Evolutionary conservation across 2,113 vertebrate genomes (phyloP), one percentile per base, ranked within the genome.

Genomic region (Oreocharis arfaki): DNA sequence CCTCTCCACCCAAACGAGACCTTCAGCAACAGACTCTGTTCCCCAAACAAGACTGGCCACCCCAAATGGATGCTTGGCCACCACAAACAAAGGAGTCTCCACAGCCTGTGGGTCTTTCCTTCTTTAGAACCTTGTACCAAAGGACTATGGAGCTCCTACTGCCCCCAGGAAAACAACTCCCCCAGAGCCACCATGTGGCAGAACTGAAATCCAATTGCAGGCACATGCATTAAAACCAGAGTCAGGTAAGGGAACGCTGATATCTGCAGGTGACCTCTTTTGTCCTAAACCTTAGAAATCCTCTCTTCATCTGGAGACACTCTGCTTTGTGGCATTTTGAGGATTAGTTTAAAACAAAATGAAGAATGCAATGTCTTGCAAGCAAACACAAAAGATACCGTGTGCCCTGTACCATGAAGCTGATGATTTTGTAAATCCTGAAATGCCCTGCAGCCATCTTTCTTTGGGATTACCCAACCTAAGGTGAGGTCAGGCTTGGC

Each of bases 401-500:
- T 26, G 61, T 75, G 78, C 28, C 16, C 41, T 32, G 35, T 26
- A 70, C 30, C 82, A n/a, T 1, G 15, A 67, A 84, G 68, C 33
- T 86, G 11, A 10, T 44, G 37, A 53, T 56, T 82, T 52, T 4
- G 5, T 81, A 93, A 94, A 95, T 89, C 41, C 49, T 68, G 60
- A 90, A 78, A 70, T 86, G 59, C 55, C 50, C 63, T 88, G 64
- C 23, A 92, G 60, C 47, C 68, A 64, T 50, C 35, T 91, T 76
- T 80, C 90, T 42, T 60, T 75, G 69, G 83, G 87, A 95, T 59
- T 74, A 68, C 68, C 64, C 79, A 93, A 26, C 24, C 64, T 28
- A 60, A 88, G 73, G 80, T 27, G 84, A 96, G 88, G 83, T 81
- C 90, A 92, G 76, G 63, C 56, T 79, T 75, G 56, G 76, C 49